These are phyloP conservation scores for Thaumetopoea pityocampa DNA, from an alignment of 1,140 invertebrate species.

Conservation along the genomic window DNA sequence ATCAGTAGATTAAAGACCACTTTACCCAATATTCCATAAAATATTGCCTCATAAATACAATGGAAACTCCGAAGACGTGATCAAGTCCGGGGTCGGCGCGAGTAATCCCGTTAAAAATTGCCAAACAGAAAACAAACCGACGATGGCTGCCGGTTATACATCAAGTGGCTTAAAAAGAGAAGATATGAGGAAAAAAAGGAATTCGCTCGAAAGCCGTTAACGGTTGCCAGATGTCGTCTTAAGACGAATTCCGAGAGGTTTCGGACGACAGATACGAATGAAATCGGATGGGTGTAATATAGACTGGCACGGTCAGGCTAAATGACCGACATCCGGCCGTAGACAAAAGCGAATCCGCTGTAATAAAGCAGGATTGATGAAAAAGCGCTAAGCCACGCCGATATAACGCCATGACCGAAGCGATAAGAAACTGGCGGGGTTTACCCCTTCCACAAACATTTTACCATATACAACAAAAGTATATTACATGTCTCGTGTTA, in stretches of 20 bases:
- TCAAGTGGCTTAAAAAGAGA: constrained; percentile 55
- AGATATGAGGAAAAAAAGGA: constrained; percentile 26
- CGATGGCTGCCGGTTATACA: constrained; percentile 48
- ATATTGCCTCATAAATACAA: constrained; percentile 71
- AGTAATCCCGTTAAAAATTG: constrained; percentile 73
- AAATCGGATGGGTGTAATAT: constrained; percentile 63
- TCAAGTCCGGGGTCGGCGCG: constrained; percentile 32
- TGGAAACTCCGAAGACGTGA: constrained; percentile 59
- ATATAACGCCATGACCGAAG: constrained; percentile 43
- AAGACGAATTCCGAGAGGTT: constrained; percentile 50
- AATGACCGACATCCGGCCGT: constrained; percentile 68
- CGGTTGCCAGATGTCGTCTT: constrained; percentile 39
- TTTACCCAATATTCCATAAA: constrained; percentile 72
- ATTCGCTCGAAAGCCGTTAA: constrained; percentile 31
- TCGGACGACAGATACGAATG: constrained; percentile 66
- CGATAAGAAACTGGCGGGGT: constrained; percentile 7
- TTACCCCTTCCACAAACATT: not conserved
- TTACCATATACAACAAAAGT: too few relatives aligned
- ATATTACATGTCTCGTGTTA: too few relatives aligned
- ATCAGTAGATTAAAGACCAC: constrained; percentile 71
- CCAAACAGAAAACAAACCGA: constrained; percentile 69
- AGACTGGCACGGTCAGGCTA: constrained; percentile 58
- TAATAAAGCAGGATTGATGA: constrained; percentile 78
- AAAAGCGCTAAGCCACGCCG: constrained; percentile 76
- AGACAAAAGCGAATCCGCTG: constrained; percentile 74